These are phyloP conservation scores for Sesia apiformis DNA, from an alignment of 2,888 invertebrate species.

Conservation along the genomic window DNA sequence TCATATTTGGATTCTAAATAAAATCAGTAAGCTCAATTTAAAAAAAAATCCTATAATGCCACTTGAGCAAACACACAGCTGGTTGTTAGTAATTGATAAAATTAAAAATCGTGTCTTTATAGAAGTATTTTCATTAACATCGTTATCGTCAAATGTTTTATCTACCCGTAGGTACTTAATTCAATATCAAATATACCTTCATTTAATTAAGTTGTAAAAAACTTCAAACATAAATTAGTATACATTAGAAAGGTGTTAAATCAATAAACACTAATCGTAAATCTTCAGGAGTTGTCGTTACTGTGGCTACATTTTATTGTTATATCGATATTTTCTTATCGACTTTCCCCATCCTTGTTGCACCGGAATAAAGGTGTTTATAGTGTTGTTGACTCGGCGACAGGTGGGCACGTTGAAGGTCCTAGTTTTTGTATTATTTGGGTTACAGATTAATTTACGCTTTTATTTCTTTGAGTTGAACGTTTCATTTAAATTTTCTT, in stretches of 20 bases:
- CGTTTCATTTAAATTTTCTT: too few relatives aligned
- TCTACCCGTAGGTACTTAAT: background rate
- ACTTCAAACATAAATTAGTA: background rate
- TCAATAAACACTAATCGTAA: background rate
- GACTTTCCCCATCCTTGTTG: background rate
- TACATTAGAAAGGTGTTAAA: background rate
- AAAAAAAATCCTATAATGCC: too few relatives aligned
- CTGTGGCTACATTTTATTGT: background rate
- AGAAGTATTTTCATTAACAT: too few relatives aligned
- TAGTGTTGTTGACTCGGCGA: slow-evolving; percentile 35
- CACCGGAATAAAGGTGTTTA: slow-evolving; percentile 18
- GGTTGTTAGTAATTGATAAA: too few relatives aligned
- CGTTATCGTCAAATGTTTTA: too few relatives aligned
- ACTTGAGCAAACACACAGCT: too few relatives aligned
- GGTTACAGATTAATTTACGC: slow-evolving; percentile 11
- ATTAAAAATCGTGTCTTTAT: too few relatives aligned
- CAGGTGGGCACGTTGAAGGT: slow-evolving; percentile 27
- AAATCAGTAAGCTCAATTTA: too few relatives aligned
- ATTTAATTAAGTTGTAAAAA: background rate
- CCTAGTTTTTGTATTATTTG: slow-evolving; percentile 21
- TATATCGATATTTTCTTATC: background rate
- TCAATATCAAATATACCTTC: background rate
- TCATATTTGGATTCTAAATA: too few relatives aligned
- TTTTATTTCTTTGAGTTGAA: background rate
- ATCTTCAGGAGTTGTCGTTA: background rate